phyloP scores from a whole-genome alignment of 2,888 invertebrate genomes.

The Apodemia duryi region DNA sequence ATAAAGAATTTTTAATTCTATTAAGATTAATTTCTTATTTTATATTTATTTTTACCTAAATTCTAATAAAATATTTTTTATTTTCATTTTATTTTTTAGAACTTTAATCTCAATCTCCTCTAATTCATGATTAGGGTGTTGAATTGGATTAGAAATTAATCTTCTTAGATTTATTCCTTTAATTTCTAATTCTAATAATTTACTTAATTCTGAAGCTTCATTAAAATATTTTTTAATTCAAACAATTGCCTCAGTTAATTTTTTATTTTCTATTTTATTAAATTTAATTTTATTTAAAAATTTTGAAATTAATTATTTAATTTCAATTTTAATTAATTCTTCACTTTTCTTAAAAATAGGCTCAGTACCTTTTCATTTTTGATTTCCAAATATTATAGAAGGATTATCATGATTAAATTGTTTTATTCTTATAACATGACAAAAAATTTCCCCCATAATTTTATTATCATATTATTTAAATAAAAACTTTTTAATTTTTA shows the following conservation, averaged over 20 bases:
- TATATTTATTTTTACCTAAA: conserved; percentile 37
- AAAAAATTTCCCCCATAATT: conserved; percentile 82
- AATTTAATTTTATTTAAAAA: conserved; percentile 55
- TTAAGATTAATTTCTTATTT: conserved; percentile 45
- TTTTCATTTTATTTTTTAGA: conserved; percentile 74
- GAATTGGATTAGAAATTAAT: conserved; percentile 83
- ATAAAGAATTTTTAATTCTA: conserved; percentile 33
- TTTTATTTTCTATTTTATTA: conserved; percentile 69
- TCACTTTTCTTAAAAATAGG: conserved; percentile 78
- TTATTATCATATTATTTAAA: conserved; percentile 68
- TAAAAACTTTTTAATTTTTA: conserved; percentile 57
- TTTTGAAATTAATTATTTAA: conserved; percentile 46
- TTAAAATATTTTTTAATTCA: conserved; percentile 81
- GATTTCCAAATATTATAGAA: conserved; percentile 80
- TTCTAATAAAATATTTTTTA: conserved; percentile 73
- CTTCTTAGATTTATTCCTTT: conserved; percentile 80
- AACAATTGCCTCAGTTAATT: conserved; percentile 77
- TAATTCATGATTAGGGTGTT: conserved; percentile 66
- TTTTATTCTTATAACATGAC: conserved; percentile 80
- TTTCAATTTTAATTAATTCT: conserved; percentile 54
- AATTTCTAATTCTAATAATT: conserved; percentile 70
- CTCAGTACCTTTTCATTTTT: conserved; percentile 78
- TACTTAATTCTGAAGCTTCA: conserved; percentile 72
- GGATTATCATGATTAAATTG: conserved; percentile 78
- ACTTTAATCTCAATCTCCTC: conserved; percentile 58